Conservation (phyloP, 1,140 invertebrate species). For the Phenacoccus solenopsis region DNA sequence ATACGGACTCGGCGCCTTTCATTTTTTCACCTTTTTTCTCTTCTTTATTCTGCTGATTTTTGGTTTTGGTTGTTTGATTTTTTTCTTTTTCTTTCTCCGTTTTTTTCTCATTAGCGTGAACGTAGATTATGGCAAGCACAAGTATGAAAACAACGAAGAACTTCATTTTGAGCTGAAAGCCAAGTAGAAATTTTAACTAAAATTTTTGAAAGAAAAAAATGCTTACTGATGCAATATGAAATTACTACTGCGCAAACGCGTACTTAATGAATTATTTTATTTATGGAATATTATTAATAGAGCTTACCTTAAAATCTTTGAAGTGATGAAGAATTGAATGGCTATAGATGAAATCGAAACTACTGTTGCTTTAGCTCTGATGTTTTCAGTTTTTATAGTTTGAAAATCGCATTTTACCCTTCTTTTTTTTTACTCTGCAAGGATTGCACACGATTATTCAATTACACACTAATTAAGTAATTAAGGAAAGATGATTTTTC, state of each 20-base stretch:
- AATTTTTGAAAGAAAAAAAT: too few relatives aligned
- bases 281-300: too few relatives aligned
- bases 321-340: not conserved
- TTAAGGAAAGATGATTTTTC: not conserved
- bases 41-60: not conserved
- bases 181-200: too few relatives aligned
- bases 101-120: not conserved
- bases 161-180: too few relatives aligned
- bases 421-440: not conserved
- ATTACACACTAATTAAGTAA: not conserved
- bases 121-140: not conserved
- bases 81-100: not conserved
- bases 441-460: not conserved
- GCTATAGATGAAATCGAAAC: not conserved
- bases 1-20: not conserved
- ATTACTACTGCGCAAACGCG: too few relatives aligned
- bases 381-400: not conserved
- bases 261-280: too few relatives aligned
- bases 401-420: not conserved
- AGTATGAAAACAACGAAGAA: not conserved
- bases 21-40: slow-evolving; percentile 9
- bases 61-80: not conserved
- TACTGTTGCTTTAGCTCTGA: not conserved
- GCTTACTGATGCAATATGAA: too few relatives aligned
- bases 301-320: too few relatives aligned